These are phyloP conservation scores for Leptinotarsa haldemani DNA, from an alignment of 2,888 invertebrate species.

Conservation along the genomic window DNA sequence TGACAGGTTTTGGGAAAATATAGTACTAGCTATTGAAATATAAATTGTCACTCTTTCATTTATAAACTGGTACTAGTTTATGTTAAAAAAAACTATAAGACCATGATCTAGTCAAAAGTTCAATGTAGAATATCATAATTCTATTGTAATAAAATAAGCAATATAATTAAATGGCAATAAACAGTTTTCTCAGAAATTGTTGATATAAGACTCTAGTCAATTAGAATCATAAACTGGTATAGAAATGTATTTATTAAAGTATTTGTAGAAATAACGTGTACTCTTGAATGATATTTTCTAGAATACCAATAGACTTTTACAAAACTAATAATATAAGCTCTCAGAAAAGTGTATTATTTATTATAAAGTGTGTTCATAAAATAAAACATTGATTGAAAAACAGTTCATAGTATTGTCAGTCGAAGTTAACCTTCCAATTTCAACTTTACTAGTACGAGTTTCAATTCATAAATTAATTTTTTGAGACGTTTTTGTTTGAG, in stretches of 20 bases:
- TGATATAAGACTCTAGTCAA: conserved; percentile 39
- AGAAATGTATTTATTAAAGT: conserved; percentile 21
- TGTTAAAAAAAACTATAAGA: background rate
- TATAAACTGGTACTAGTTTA: background rate
- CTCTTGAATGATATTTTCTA: background rate
- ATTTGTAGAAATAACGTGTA: conserved; percentile 27
- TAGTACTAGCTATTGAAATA: background rate
- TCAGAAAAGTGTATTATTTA: no score
- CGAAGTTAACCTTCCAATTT: no score
- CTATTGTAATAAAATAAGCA: conserved; percentile 1
- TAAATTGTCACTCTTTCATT: no score
- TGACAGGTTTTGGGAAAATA: background rate
- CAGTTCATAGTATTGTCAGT: no score
- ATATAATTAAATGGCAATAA: conserved; percentile 22
- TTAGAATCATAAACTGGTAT: conserved; percentile 29
- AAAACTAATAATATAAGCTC: no score
- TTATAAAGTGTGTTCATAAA: no score
- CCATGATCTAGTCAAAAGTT: conserved; percentile 22
- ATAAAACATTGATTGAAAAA: no score
- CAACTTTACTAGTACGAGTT: no score
- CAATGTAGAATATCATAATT: background rate
- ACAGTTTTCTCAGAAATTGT: conserved; percentile 18
- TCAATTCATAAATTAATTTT: no score
- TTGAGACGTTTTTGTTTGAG: no score
- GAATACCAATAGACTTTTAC: background rate